These are phyloP conservation scores for Archegozetes longisetosus DNA, from an alignment of 1,140 invertebrate species.

Conservation along the genomic window DNA sequence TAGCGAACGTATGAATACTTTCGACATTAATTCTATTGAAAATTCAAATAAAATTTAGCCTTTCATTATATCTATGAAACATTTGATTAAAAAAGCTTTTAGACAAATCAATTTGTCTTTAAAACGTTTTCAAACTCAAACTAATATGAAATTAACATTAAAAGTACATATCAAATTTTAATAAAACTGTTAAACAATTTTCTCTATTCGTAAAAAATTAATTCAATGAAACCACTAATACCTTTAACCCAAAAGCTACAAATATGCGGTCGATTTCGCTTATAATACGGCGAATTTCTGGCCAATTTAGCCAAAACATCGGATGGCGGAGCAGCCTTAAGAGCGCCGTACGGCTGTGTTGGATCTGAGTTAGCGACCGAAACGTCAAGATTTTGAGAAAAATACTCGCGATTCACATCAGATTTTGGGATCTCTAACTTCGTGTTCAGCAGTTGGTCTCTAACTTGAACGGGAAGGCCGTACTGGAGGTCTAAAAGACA, in stretches of 20 bases:
- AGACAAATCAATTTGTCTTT: too few species aligned
- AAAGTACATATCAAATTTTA: neutral
- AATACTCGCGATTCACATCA: slow-evolving; percentile 98
- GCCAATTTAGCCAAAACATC: slow-evolving; percentile 88
- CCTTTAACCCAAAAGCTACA: slow-evolving; percentile 99
- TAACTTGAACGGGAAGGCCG: slow-evolving; percentile 55
- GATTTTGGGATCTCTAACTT: slow-evolving; percentile 89
- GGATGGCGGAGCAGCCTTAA: slow-evolving; percentile 36
- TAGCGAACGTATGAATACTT: too few species aligned
- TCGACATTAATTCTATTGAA: too few species aligned
- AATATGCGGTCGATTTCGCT: slow-evolving; percentile 94
- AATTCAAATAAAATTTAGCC: too few species aligned
- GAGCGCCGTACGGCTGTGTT: slow-evolving; percentile 32
- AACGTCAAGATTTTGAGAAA: slow-evolving; percentile 55
- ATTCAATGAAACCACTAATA: neutral
- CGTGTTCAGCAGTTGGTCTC: slow-evolving; percentile 86
- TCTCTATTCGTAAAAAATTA: too few species aligned
- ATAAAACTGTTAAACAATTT: neutral
- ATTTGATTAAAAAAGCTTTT: too few species aligned
- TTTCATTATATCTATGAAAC: too few species aligned
- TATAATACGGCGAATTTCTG: slow-evolving; percentile 94
- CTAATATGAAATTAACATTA: too few species aligned
- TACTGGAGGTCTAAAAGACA: slow-evolving; percentile 96
- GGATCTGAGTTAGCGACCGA: slow-evolving; percentile 31
- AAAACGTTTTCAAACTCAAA: too few species aligned